A percentile compares a stretch with the other conserved stretches of the same genome.
Evolutionary conservation across 1,140 invertebrate species (phyloP).

Genomic region (Eufriesea mexicana): DNA sequence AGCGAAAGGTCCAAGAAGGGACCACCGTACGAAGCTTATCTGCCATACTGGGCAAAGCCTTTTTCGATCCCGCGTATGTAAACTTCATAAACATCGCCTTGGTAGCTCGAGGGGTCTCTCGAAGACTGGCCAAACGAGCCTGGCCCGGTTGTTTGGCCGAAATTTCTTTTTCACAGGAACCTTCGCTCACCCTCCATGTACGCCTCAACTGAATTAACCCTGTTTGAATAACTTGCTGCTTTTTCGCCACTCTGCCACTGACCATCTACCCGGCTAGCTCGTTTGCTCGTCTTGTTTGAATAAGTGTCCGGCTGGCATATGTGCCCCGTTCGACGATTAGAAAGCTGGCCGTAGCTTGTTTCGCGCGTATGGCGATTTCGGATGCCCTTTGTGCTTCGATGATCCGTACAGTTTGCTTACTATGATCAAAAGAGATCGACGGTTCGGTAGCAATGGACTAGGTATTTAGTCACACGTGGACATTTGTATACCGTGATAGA

Average conservation of each 20-base stretch:
- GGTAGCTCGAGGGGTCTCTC: constrained; percentile 26
- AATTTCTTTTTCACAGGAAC: constrained; percentile 42
- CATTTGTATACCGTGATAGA: no score
- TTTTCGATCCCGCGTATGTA: constrained; percentile 52
- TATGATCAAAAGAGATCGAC: constrained; percentile 14
- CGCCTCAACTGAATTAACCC: constrained; percentile 47
- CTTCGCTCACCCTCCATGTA: constrained; percentile 20
- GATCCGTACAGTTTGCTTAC: neutral
- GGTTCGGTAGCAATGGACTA: neutral
- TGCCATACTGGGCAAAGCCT: constrained; percentile 31
- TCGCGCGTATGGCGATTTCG: neutral
- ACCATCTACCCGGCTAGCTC: neutral
- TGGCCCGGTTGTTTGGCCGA: constrained; percentile 25
- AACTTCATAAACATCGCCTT: constrained; percentile 56
- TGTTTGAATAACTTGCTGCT: constrained; percentile 45
- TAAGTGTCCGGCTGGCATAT: constrained; percentile 41
- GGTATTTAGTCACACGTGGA: neutral
- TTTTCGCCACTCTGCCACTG: neutral
- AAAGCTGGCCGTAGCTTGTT: neutral
- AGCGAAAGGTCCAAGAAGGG: constrained; percentile 11
- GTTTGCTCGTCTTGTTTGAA: constrained; percentile 33
- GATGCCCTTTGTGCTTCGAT: constrained; percentile 7
- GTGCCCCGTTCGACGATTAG: neutral
- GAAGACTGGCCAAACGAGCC: constrained; percentile 46
- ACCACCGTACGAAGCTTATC: constrained; percentile 44